phyloP scores from a whole-genome alignment of 64 coral and sea anemone genomes.

The Dendrophyllia cribrosa region DNA sequence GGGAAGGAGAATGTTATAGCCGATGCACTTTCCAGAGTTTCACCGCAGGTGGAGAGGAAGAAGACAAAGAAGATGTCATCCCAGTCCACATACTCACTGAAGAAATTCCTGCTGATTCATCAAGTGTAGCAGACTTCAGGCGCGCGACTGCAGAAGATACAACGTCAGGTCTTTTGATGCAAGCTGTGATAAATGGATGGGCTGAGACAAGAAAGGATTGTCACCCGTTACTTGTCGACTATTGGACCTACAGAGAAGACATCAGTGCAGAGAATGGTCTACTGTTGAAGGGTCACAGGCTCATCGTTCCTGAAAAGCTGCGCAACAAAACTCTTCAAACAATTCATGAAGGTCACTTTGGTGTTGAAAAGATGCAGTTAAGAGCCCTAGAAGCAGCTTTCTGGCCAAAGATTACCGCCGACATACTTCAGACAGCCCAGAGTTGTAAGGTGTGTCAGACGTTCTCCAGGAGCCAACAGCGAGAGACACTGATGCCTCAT shows the following conservation, averaged over 20 bases:
- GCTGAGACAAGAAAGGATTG: slow-evolving; percentile 45
- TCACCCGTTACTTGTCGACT: slow-evolving; percentile 24
- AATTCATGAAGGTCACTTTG: slow-evolving; percentile 16
- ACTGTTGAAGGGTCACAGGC: slow-evolving; percentile 28
- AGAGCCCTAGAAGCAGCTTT: background rate
- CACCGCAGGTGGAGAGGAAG: background rate
- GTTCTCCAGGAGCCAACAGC: slow-evolving; percentile 5
- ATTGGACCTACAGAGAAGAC: slow-evolving; percentile 54
- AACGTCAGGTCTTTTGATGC: background rate
- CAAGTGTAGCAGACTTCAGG: slow-evolving; percentile 19
- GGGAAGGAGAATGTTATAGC: slow-evolving; percentile 9
- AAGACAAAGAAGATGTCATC: background rate
- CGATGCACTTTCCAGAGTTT: slow-evolving; percentile 15
- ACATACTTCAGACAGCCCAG: slow-evolving; percentile 7
- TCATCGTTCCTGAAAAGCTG: background rate
- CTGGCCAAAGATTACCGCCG: background rate
- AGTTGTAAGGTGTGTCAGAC: slow-evolving; percentile 7
- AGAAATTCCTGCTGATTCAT: slow-evolving; percentile 25
- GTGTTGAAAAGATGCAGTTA: background rate
- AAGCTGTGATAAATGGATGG: slow-evolving; percentile 46
- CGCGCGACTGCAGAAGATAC: slow-evolving; percentile 26
- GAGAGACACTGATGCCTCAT: slow-evolving; percentile 10
- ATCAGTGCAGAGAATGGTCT: slow-evolving; percentile 24
- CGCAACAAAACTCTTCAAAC: background rate
- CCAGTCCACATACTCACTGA: slow-evolving; percentile 8